These are phyloP conservation scores for Chrysolina haemoptera DNA, from an alignment of 2,888 invertebrate species.

Conservation along the genomic window DNA sequence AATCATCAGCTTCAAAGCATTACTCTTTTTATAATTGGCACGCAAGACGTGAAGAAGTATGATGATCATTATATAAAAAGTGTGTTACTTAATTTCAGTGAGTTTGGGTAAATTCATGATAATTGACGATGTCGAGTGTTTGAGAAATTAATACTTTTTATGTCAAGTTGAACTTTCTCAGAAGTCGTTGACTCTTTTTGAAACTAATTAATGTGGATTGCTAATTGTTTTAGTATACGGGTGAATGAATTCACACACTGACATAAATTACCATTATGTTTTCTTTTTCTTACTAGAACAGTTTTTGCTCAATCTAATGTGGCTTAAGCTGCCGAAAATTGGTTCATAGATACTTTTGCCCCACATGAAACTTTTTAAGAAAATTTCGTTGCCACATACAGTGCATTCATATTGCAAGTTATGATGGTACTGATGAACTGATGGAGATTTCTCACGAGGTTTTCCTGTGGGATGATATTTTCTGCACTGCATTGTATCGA, in stretches of 20 bases:
- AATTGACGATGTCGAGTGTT: neutral
- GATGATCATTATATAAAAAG: neutral
- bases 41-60: neutral
- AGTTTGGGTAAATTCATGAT: neutral
- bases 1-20: constrained; percentile 3
- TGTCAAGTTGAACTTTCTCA: neutral
- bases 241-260: neutral
- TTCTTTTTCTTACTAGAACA: too few relatives aligned
- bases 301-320: too few relatives aligned
- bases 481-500: too few relatives aligned
- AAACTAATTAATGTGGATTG: neutral
- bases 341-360: too few relatives aligned
- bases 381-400: too few relatives aligned
- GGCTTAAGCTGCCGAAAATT: too few relatives aligned
- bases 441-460: too few relatives aligned
- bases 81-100: neutral
- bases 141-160: neutral
- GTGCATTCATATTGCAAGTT: too few relatives aligned
- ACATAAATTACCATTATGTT: neutral
- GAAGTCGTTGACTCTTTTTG: neutral
- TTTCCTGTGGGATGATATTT: too few relatives aligned
- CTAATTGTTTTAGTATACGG: neutral
- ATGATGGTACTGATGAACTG: too few relatives aligned
- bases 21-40: constrained; percentile 1
- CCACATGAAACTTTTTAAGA: too few relatives aligned